Evolutionary conservation across 1,140 invertebrate species (phyloP).

Genomic region (Monomorium pharaonis): DNA sequence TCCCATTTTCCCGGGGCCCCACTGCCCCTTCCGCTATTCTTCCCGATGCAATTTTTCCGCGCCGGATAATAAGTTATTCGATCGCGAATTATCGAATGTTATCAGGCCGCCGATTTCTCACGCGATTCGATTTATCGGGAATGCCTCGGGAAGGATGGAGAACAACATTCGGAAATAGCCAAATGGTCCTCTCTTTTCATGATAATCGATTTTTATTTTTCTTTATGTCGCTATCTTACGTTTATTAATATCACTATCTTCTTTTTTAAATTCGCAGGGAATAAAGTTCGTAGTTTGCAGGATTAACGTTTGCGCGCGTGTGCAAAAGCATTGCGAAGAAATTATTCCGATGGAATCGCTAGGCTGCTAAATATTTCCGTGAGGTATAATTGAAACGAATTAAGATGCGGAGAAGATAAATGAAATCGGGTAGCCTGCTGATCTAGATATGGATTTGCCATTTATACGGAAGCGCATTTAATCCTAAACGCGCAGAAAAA

Average conservation of each 20-base stretch:
- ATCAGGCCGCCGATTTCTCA: conserved; percentile 65
- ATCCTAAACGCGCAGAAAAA: neutral
- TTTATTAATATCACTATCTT: conserved; percentile 3
- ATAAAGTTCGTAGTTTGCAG: neutral
- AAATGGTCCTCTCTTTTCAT: conserved; percentile 1
- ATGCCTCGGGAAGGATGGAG: neutral
- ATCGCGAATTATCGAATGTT: conserved; percentile 64
- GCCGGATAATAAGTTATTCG: conserved; percentile 68
- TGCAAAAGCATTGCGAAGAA: neutral
- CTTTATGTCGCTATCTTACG: neutral
- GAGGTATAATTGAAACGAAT: conserved; percentile 26
- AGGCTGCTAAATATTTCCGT: conserved; percentile 24
- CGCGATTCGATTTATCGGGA: conserved; percentile 49
- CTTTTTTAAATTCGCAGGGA: neutral
- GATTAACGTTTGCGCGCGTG: neutral
- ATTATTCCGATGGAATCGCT: conserved; percentile 3
- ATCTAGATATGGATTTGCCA: conserved; percentile 1
- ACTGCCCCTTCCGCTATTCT: conserved; percentile 68
- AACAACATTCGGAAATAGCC: conserved; percentile 35
- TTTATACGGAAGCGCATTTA: neutral
- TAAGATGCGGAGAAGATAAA: conserved; percentile 4
- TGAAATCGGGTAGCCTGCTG: neutral
- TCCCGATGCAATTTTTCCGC: conserved; percentile 66
- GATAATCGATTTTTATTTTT: conserved; percentile 14
- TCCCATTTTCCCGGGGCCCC: conserved; percentile 42